Percentiles rank a stretch among this genome's conserved stretches.
Conservation (phyloP, 2,888 invertebrate species). For the Oxycera nigricornis region DNA sequence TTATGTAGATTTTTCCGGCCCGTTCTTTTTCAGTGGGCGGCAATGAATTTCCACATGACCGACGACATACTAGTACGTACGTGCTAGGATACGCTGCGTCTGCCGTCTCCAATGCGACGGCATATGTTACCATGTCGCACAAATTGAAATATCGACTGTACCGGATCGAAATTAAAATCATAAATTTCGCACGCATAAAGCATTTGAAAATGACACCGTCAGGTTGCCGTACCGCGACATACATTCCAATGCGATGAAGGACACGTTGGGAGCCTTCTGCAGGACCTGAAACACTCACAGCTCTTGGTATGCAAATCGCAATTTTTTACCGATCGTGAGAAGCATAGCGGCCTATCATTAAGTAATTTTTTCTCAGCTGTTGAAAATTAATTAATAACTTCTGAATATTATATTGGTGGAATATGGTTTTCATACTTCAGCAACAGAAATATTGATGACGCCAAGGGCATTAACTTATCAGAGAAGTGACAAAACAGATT, state of each 20-base stretch:
- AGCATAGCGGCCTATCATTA: background rate
- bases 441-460: background rate
- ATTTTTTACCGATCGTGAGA: background rate
- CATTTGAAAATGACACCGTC: slow-evolving; percentile 44
- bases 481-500: too few species aligned
- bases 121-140: slow-evolving; percentile 48
- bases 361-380: background rate
- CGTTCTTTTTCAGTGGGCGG: slow-evolving; percentile 12
- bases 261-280: background rate
- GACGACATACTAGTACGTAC: background rate
- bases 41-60: slow-evolving; percentile 12
- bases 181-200: slow-evolving; percentile 47
- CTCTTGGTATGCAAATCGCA: background rate
- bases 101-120: slow-evolving; percentile 38
- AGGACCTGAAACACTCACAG: background rate
- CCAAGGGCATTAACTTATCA: too few species aligned
- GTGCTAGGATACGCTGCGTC: background rate
- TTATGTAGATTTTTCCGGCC: slow-evolving; percentile 12
- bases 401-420: background rate
- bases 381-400: background rate
- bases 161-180: slow-evolving; percentile 48
- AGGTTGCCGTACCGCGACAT: background rate
- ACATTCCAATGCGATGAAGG: background rate
- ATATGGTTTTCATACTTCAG: background rate
- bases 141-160: slow-evolving; percentile 48